Conservation (phyloP, 2,797 vertebrate genomes). For the Pseudomugil gertrudae region DNA sequence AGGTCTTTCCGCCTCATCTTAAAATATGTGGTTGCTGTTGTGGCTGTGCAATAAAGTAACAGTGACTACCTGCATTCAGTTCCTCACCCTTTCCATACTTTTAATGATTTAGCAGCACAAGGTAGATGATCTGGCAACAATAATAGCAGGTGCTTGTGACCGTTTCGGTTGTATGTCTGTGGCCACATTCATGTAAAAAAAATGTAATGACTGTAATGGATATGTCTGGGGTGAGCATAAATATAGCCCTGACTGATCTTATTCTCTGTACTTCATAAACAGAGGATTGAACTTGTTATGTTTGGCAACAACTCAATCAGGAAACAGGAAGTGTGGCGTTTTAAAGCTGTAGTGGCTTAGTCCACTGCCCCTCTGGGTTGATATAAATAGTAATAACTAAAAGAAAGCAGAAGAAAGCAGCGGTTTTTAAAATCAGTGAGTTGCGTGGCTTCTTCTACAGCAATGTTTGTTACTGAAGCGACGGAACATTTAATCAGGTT, state of each 20-base stretch:
- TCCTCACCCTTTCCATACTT: not conserved
- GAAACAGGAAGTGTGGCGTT: conserved; percentile 53
- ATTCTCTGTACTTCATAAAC: conserved; percentile 40
- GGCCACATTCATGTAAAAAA: conserved; percentile 2
- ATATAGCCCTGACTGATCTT: conserved; percentile 30
- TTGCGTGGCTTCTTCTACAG: not conserved
- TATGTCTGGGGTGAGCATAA: conserved; percentile 36
- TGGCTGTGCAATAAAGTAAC: not conserved
- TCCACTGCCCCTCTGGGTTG: not conserved
- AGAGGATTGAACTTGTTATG: conserved; percentile 49
- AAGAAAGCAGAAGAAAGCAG: not conserved
- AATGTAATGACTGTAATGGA: conserved; percentile 10
- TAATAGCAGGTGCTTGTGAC: conserved; percentile 4
- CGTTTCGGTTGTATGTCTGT: not conserved
- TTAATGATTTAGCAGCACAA: not conserved
- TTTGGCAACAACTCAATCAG: conserved; percentile 52
- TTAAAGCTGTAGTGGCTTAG: conserved; percentile 21
- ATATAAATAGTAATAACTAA: not conserved
- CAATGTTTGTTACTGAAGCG: not conserved
- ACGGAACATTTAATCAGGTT: not conserved
- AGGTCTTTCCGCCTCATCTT: conserved; percentile 21
- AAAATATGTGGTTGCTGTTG: conserved; percentile 20
- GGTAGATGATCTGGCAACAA: not conserved
- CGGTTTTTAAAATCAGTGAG: not conserved
- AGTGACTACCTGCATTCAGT: not conserved